These are phyloP conservation scores for Cyanoderma ruficeps DNA, from an alignment of 2,113 vertebrate genomes.

Conservation along the genomic window DNA sequence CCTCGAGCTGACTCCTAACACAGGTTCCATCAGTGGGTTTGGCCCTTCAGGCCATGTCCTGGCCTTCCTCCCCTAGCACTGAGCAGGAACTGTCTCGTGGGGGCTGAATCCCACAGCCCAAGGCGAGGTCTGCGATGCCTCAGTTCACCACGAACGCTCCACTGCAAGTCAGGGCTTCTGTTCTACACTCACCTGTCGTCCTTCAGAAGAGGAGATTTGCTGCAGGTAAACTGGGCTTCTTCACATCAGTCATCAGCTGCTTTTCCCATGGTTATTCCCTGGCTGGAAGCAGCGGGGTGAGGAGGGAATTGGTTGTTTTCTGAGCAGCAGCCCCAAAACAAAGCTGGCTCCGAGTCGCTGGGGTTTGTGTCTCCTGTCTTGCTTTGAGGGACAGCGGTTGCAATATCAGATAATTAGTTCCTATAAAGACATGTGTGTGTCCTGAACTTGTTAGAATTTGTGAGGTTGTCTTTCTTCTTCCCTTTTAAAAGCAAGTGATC, in stretches of 20 bases:
- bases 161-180: neutral
- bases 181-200: neutral
- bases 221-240: neutral
- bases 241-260: neutral
- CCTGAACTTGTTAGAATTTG: neutral
- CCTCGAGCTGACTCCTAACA: neutral
- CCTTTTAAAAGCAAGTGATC: neutral
- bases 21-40: neutral
- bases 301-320: neutral
- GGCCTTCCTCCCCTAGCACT: neutral
- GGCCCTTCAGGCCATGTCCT: neutral
- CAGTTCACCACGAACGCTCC: accelerated
- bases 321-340: neutral
- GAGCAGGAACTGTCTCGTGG: neutral
- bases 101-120: neutral
- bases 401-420: neutral
- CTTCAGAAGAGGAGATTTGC: neutral
- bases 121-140: accelerated
- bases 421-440: neutral
- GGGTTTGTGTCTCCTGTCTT: neutral
- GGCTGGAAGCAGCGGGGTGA: accelerated
- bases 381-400: neutral
- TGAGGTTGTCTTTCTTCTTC: neutral
- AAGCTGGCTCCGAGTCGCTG: accelerated
- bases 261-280: accelerated